Percentiles rank a stretch among this genome's conserved stretches.
These are phyloP conservation scores for Stramonita haemastoma DNA, from an alignment of 2,888 invertebrate genomes.

Conservation along the genomic window DNA sequence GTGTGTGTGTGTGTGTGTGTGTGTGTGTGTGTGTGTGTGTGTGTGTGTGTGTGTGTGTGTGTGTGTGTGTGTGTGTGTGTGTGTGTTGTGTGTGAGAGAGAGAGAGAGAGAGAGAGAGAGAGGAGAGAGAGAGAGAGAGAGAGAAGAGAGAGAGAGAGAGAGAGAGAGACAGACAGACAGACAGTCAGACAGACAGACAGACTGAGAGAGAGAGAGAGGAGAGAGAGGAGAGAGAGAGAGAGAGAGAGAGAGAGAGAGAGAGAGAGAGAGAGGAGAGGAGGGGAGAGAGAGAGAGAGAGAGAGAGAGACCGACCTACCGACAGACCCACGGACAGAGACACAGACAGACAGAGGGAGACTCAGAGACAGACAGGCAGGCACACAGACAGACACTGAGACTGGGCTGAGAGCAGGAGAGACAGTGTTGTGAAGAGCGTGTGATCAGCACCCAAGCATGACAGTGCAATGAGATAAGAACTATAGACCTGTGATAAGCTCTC, in stretches of 20 bases:
- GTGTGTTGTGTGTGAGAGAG: neutral
- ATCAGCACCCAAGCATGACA: too few relatives aligned
- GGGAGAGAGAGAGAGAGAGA: neutral
- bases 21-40: neutral
- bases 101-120: neutral
- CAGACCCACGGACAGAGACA: neutral
- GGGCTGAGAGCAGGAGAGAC: neutral
- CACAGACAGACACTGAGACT: neutral
- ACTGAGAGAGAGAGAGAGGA: slow-evolving; percentile 35
- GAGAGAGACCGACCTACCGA: too few relatives aligned
- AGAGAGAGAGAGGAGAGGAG: neutral
- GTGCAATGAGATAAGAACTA: too few relatives aligned
- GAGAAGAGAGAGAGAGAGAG: slow-evolving; percentile 8
- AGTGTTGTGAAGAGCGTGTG: too few relatives aligned
- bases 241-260: slow-evolving; percentile 3
- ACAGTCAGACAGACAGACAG: slow-evolving; percentile 30
- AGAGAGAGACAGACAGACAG: neutral
- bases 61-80: neutral
- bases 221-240: slow-evolving; percentile 15
- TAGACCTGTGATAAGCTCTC: too few relatives aligned
- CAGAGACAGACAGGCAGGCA: neutral
- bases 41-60: slow-evolving; percentile 1
- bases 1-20: slow-evolving; percentile 17
- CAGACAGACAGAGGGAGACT: neutral
- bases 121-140: slow-evolving; percentile 33